Evolutionary conservation across 2,797 vertebrate genomes (phyloP).

Genomic region (Aplochiton taeniatus): DNA sequence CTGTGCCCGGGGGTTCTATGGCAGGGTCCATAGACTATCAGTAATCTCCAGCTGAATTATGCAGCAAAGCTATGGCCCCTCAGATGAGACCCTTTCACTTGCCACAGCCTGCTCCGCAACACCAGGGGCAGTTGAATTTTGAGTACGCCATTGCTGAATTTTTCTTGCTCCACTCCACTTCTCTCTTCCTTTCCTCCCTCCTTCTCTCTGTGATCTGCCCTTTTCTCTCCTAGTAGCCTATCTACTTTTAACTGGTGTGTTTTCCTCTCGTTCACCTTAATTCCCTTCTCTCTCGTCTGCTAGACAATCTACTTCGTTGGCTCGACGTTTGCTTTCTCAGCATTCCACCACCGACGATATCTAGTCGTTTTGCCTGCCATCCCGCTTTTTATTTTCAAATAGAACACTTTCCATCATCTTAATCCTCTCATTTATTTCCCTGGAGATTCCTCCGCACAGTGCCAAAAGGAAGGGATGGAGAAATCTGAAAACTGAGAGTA

Average conservation of each 20-base stretch:
- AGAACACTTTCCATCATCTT: constrained; percentile 45
- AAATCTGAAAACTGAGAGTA: constrained; percentile 20
- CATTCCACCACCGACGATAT: constrained; percentile 27
- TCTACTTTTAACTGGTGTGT: constrained; percentile 34
- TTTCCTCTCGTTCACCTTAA: constrained; percentile 35
- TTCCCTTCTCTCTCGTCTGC: constrained; percentile 1
- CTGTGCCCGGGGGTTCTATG: constrained; percentile 41
- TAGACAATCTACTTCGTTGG: constrained; percentile 18
- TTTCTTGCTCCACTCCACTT: constrained; percentile 22
- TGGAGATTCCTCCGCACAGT: constrained; percentile 23
- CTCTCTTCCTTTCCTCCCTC: constrained; percentile 13
- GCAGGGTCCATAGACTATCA: constrained; percentile 11
- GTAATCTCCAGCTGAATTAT: constrained; percentile 67
- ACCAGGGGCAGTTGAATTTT: constrained; percentile 12
- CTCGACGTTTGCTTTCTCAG: neutral
- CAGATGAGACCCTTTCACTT: constrained; percentile 33
- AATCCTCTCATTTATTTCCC: constrained; percentile 23
- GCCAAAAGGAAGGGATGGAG: constrained; percentile 20
- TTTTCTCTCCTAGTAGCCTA: neutral
- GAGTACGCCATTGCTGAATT: constrained; percentile 14
- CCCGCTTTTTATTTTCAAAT: constrained; percentile 20
- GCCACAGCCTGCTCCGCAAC: constrained; percentile 17
- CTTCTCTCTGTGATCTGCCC: constrained; percentile 25
- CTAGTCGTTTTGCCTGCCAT: neutral
- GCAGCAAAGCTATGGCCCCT: constrained; percentile 31